These are phyloP conservation scores for Oncorhynchus nerka DNA, from an alignment of 2,113 vertebrate genomes.

Conservation along the genomic window DNA sequence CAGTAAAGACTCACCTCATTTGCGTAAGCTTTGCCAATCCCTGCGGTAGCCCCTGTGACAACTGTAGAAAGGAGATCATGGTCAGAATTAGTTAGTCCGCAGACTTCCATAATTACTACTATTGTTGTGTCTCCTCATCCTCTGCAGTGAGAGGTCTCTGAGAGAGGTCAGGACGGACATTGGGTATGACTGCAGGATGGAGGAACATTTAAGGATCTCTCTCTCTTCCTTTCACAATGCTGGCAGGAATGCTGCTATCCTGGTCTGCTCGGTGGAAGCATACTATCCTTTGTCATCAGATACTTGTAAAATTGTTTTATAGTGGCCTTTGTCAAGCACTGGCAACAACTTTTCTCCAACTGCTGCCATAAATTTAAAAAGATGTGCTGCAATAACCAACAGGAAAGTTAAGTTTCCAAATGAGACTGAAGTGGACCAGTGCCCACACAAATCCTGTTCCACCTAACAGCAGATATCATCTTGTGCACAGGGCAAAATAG, in stretches of 20 bases:
- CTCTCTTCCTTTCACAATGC: no score
- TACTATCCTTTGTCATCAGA: not conserved
- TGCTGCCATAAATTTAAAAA: no score
- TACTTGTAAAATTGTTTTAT: not conserved
- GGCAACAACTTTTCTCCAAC: not conserved
- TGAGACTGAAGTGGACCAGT: not conserved
- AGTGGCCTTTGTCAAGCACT: not conserved
- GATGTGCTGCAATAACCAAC: not conserved
- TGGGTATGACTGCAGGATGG: no score
- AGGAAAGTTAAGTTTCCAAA: not conserved
- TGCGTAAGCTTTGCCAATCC: slow-evolving; percentile 80
- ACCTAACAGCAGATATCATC: not conserved
- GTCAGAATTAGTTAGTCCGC: no score
- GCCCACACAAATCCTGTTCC: not conserved
- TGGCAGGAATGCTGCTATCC: slow-evolving; percentile 27
- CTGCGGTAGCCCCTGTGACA: slow-evolving; percentile 78
- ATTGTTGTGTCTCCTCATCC: no score
- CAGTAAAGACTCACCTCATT: slow-evolving; percentile 69
- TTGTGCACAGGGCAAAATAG: not conserved
- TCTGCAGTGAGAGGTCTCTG: no score
- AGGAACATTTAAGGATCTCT: no score
- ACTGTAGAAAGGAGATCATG: slow-evolving; percentile 56
- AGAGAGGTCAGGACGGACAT: no score
- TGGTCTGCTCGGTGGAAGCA: not conserved
- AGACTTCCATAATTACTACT: no score